Conservation (phyloP, 1,140 invertebrate species). For the Euwallacea similis region DNA sequence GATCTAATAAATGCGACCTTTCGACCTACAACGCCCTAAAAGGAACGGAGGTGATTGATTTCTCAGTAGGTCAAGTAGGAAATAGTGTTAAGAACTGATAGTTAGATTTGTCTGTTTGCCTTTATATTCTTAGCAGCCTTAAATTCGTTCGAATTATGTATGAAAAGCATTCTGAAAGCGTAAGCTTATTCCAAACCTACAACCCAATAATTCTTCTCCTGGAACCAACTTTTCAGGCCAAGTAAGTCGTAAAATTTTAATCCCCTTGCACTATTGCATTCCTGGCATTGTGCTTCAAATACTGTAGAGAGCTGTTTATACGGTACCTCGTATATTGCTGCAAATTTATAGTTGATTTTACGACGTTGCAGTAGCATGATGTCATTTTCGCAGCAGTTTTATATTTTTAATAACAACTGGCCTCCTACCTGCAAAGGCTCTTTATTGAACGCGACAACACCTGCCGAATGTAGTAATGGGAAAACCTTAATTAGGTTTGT, state of each 20-base stretch:
- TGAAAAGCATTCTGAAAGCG: too few relatives aligned
- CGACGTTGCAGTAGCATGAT: too few relatives aligned
- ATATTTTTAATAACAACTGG: too few relatives aligned
- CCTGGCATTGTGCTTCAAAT: constrained; percentile 14
- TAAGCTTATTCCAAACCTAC: too few relatives aligned
- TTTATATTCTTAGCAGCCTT: too few relatives aligned
- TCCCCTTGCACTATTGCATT: constrained; percentile 12
- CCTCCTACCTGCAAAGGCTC: too few relatives aligned
- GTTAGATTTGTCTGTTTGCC: too few relatives aligned
- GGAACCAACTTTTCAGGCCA: not conserved
- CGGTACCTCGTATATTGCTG: constrained; percentile 10
- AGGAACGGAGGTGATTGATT: not conserved
- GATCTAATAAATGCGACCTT: constrained; percentile 5
- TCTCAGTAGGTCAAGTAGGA: not conserved
- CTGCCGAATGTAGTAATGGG: too few relatives aligned
- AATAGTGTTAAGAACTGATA: not conserved
- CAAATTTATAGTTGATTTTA: constrained; percentile 5
- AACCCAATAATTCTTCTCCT: constrained; percentile 6
- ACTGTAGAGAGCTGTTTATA: not conserved
- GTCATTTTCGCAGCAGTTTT: too few relatives aligned
- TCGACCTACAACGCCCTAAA: not conserved
- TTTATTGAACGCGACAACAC: too few relatives aligned
- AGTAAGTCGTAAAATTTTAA: constrained; percentile 25
- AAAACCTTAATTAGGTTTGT: too few relatives aligned
- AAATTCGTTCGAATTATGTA: too few relatives aligned